Base-by-base conservation (phyloP, 2,888 invertebrate genomes). In the Acrobasis repandana region DNA sequence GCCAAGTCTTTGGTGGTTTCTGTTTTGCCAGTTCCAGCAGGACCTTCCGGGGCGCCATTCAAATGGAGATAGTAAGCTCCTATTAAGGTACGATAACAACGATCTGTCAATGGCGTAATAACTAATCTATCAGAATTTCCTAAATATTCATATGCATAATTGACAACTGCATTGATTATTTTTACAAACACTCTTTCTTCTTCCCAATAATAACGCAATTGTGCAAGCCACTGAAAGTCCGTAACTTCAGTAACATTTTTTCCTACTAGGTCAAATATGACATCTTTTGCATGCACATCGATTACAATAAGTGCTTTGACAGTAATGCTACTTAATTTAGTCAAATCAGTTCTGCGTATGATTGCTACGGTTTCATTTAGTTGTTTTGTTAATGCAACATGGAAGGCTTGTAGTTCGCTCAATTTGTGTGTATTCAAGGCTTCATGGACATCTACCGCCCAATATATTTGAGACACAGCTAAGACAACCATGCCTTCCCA, bases 1-100 rank as follows among this genome's bases (percentile, higher is more conserved):
- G 97, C 97, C 67, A 98, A 91, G 90, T 98, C 98, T 90, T 98
- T 98, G 0, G 96, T 96, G 16, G 97, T 97, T 90, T 97, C 97
- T 0, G 97, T 97, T 90, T 97, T 97, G 0, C 97, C 97, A 0
- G 97, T 97, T 0, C 97, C 97, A 0, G 96, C 96, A 0, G 97
- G 97, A 0, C 96, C 96, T 87, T 96, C 96, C 0, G 96, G 96
- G 5, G 96, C 96, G n/a, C 97, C 97, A 75, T 97, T 96, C 69
- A 97, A 86, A 83, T 97, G 96, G 54, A 97, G 90, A 75, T 96
- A 95, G 82, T 96, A 97, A 1, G 97, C 97, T 0, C 96, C 96
- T 66, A 97, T 94, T 60, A 97, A 87, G 0, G 97, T 97, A 20
- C 97, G 94, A 81, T 97, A 97, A 79, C 97, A 97, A 68, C 97